Conservation (phyloP, 2,113 vertebrate genomes). For the human region DNA sequence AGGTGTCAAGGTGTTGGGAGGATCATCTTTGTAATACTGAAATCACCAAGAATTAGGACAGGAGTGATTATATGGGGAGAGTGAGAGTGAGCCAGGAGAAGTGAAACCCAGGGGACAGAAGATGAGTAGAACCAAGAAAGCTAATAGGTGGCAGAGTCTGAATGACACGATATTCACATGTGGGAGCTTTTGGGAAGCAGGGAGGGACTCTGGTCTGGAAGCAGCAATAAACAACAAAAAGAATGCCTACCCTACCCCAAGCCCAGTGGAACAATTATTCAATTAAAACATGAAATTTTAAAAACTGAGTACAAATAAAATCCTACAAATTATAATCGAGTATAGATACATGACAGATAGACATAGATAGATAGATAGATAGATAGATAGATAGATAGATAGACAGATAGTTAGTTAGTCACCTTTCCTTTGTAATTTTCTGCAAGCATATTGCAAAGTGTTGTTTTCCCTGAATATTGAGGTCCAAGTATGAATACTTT, state of each 20-base stretch:
- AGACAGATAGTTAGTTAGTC: slow-evolving; percentile 27
- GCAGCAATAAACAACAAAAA: neutral
- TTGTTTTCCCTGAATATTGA: slow-evolving; percentile 89
- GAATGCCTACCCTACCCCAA: neutral
- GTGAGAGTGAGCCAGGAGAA: neutral
- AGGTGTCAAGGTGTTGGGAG: neutral
- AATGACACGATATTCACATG: neutral
- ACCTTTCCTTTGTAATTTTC: slow-evolving; percentile 87
- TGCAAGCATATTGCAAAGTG: slow-evolving; percentile 87
- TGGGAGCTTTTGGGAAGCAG: neutral
- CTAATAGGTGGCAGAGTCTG: neutral
- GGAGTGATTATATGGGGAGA: neutral
- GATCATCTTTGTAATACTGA: neutral
- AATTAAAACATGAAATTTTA: neutral
- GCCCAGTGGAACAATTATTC: neutral
- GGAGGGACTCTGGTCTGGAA: neutral
- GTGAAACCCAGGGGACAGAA: neutral
- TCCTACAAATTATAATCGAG: neutral
- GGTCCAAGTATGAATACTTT: slow-evolving; percentile 92
- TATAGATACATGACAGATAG: neutral
- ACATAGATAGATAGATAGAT: neutral
- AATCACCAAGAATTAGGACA: neutral
- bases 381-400: neutral
- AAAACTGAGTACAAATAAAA: neutral
- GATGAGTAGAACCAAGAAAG: neutral